Conservation (phyloP, 2,888 invertebrate genomes). For the Tetranychus truncatus region DNA sequence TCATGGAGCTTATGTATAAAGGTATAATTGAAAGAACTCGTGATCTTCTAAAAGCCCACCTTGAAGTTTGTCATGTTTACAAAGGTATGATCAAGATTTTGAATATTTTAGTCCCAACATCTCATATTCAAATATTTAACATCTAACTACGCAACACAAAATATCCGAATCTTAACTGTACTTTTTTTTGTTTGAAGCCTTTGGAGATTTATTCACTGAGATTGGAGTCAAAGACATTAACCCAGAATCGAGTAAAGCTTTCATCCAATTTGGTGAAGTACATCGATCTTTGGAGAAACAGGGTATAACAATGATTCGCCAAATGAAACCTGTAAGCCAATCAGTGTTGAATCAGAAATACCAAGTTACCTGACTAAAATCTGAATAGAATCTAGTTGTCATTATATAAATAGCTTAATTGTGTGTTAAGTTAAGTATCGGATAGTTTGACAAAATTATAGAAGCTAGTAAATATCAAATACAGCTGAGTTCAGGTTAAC, state of each 20-base stretch:
- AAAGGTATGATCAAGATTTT: slow-evolving; percentile 37
- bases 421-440: too few species aligned
- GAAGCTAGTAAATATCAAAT: too few species aligned
- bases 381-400: too few species aligned
- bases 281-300: slow-evolving; percentile 77
- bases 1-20: slow-evolving; percentile 76
- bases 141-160: background rate
- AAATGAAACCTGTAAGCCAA: slow-evolving; percentile 59
- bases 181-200: slow-evolving; percentile 35
- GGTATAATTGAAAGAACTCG: slow-evolving; percentile 77
- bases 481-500: too few species aligned
- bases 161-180: background rate
- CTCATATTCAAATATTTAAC: background rate
- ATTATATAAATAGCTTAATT: too few species aligned
- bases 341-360: background rate
- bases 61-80: slow-evolving; percentile 71
- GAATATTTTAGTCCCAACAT: background rate
- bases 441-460: too few species aligned
- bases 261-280: slow-evolving; percentile 78
- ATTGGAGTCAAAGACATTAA: slow-evolving; percentile 93
- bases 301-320: slow-evolving; percentile 70
- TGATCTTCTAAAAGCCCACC: slow-evolving; percentile 53
- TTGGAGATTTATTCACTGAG: slow-evolving; percentile 82
- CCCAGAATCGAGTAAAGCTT: slow-evolving; percentile 81
- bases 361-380: too few species aligned